Evolutionary conservation across 2,888 invertebrate species (phyloP).

Genomic region (Pseudococcus longispinus): DNA sequence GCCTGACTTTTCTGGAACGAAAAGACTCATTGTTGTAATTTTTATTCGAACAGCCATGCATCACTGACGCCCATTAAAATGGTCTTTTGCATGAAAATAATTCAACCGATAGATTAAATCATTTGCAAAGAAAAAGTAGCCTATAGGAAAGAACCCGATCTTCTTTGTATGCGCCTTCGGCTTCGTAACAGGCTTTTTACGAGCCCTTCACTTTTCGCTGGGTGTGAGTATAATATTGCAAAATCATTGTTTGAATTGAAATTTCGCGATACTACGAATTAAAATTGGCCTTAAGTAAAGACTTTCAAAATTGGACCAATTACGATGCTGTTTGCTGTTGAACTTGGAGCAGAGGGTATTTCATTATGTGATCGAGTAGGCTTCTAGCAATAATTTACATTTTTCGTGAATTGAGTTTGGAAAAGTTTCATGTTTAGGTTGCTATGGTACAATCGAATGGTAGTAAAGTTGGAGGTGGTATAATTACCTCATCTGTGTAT

Average conservation of each 20-base stretch:
- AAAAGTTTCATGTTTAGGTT: not conserved
- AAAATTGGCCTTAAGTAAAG: conserved; percentile 11
- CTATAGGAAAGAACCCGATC: not conserved
- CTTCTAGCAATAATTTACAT: conserved; percentile 30
- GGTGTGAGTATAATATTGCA: not conserved
- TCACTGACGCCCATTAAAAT: conserved; percentile 14
- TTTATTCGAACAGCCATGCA: not conserved
- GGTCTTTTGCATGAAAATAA: conserved; percentile 1
- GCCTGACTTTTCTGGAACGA: not conserved
- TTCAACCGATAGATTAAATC: conserved; percentile 16
- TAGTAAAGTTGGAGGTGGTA: not conserved
- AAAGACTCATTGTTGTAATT: conserved; percentile 32
- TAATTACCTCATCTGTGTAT: not conserved
- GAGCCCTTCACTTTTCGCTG: conserved; percentile 8
- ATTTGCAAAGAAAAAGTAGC: conserved; percentile 45
- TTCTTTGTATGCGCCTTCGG: conserved; percentile 14
- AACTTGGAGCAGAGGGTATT: not conserved
- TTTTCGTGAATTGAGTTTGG: not conserved
- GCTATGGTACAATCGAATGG: not conserved
- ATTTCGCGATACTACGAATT: conserved; percentile 23
- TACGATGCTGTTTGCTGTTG: not conserved
- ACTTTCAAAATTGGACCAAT: conserved; percentile 28
- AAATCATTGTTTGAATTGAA: conserved; percentile 32
- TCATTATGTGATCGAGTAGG: not conserved
- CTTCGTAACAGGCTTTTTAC: conserved; percentile 19